Evolutionary conservation across 2,797 vertebrate species (phyloP), one percentile per base, ranked within the genome.

Genomic region (Sebastes umbrosus): DNA sequence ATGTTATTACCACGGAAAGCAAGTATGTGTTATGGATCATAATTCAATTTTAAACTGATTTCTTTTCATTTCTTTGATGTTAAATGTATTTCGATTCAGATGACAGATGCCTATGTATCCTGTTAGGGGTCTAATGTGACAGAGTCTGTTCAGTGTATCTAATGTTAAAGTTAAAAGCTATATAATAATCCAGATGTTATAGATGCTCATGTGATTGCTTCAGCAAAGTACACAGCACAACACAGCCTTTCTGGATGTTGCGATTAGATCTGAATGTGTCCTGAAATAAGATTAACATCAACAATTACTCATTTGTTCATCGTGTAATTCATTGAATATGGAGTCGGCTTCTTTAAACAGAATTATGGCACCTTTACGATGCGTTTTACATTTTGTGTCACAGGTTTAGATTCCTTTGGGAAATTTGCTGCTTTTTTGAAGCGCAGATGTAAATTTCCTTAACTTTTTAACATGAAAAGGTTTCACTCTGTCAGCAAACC

Each of bases 231-330:
- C 46, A 50, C 52, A n/a, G 52, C 52, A 54, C n/a, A 10, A 54
- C 52, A 22, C n/a, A n/a, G 9, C 0, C n/a, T 0, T 54, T 54
- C 52, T 54, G 52, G 52, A 54, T 54, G 52, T 0, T 54, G 9
- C 7, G 20, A 22, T 54, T 54, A 54, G 1, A 54, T 54, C 9
- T 54, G 1, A 54, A 52, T 52, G 50, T 52, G 20, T 52, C 52
- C 20, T 54, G n/a, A n/a, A 54, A 54, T 54, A 11, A 50, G 46
- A 50, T 50, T 50, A 20, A 50, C 18, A 50, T 50, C 46, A 50
- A 50, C 52, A 54, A 54, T 54, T 22, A 54, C 9, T n/a, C n/a
- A 54, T 54, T 54, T 54, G 20, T 54, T 54, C 9, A 22, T 54
- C 52, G 0, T 54, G 52, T 54, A 22, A 0, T 50, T 50, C 16